Evolutionary conservation across 2,797 vertebrate genomes (phyloP).

Genomic region (Bradypodion ventrale): DNA sequence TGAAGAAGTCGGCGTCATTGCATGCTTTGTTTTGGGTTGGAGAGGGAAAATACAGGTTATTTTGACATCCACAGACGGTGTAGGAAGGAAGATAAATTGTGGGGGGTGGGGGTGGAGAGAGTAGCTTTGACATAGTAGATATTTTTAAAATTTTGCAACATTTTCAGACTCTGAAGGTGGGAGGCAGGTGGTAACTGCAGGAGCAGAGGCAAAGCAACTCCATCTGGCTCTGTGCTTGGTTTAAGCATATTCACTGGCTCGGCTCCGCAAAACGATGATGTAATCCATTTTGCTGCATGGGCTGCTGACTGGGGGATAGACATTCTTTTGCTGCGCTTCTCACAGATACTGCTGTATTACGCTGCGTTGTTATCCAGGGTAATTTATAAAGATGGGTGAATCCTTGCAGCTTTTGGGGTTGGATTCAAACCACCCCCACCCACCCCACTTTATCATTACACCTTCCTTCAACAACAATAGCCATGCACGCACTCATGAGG

Average conservation of each 20-base stretch:
- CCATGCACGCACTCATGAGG: fast-evolving
- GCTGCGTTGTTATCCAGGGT: not conserved
- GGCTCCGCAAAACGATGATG: constrained; percentile 73
- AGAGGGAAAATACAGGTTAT: not conserved
- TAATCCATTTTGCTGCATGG: constrained; percentile 63
- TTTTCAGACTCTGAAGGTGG: constrained; percentile 17
- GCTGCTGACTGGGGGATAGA: constrained; percentile 52
- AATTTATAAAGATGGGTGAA: constrained; percentile 7
- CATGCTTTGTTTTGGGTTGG: constrained; percentile 14
- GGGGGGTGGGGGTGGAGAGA: not conserved
- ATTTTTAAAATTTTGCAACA: not conserved
- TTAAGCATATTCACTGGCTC: constrained; percentile 26
- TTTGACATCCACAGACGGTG: not conserved
- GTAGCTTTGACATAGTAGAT: not conserved
- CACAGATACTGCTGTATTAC: constrained; percentile 16
- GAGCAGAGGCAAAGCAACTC: constrained; percentile 1
- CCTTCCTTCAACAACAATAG: not conserved
- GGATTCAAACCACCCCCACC: too few species aligned
- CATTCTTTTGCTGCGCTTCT: constrained; percentile 49
- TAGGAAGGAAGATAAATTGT: not conserved
- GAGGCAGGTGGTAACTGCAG: constrained; percentile 27
- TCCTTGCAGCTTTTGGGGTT: not conserved
- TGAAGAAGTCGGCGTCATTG: not conserved
- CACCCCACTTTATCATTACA: not conserved
- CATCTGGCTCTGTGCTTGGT: constrained; percentile 15